Base-by-base conservation (phyloP, 2,888 invertebrate species). In the Protophormia terraenovae region DNA sequence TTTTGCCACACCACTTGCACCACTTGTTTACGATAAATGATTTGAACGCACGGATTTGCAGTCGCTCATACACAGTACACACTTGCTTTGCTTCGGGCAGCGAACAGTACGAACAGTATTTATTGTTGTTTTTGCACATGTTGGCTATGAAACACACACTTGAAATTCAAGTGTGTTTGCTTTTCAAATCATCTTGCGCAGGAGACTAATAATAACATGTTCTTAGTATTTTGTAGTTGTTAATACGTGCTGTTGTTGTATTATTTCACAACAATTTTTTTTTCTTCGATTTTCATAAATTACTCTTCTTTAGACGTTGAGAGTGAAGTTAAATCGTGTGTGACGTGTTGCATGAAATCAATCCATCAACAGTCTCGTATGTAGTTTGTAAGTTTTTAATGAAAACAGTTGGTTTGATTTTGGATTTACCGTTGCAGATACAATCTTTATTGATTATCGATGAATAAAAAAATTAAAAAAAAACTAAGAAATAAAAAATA, bases 301-400 rank as follows among this genome's bases (percentile, higher is more conserved):
- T 62, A 71, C 38, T 64, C 32, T 35, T 47, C 4, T 19, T n/a
- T 24, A 32, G 71, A 22, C 53, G 19, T 66, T 47, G 47, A 53
- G 80, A 76, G 32, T 60, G 35, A 38, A 76, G 71, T 80, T 76
- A 76, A 84, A 84, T 80, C 76, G 80, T 72, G 71, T 84, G 76
- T 76, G 80, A 77, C 67, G 76, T 80, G 72, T 60, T 72, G 76
- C 67, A 75, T 84, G 84, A 80, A 80, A 84, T 84, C 80, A 84
- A 84, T 84, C 84, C 71, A 77, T 84, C 84, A 80, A 66, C 50
- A 80, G 27, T 60, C 47, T 67, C 10, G 55, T 64, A 58, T 19
- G 50, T 47, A 3, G 16, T 3, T 45, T 7, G 19, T 64, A 45
- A n/a, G n/a, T n/a, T 45, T 69, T 75, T 66, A 79, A 79, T 71